Evolutionary conservation across 2,888 invertebrate genomes (phyloP), one percentile per base, ranked within the genome.

Genomic region (Hyalella azteca): DNA sequence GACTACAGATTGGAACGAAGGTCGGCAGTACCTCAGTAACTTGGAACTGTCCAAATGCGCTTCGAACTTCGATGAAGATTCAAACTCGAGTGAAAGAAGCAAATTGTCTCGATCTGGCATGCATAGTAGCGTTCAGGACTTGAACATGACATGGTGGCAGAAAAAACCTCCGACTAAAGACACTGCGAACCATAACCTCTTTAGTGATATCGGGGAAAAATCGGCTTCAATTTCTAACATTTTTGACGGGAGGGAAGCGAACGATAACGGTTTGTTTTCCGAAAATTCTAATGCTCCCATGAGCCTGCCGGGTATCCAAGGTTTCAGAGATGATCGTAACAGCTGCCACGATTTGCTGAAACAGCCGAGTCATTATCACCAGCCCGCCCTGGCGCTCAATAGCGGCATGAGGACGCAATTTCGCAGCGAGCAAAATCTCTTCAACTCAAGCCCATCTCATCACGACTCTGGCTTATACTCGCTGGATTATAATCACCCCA

Each of bases 401-500:
- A 66, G 39, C 22, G 66, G 66, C 2, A 66, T 66, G 66, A 66
- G 36, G 19, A 36, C 19, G 39, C 66, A 66, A 19, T 66, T 66
- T 36, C 36, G 22, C 13, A 66, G 66, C 19, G 66, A 66, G 19
- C 66, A 66, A 29, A 66, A 66, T n/a, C 66, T 66, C 66, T 66
- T 36, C 13, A 29, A 66, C 7, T 5, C 66, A 66, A 36, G 59
- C 15, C 9, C 66, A 19, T 36, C 36, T 32, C 26, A 66, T 29
- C 5, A 5, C 19, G 66, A 36, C 7, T 66, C 22, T 11, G 66
- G 66, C 19, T 36, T 66, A 7, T 19, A 66, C 36, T 66, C 66
- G 13, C 66, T 66, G 39, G 66, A 66, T 66, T 15, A 66, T 19
- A 19, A 36, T 2, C 36, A 36, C 36, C 36, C 15, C 1, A 29